Evolutionary conservation across 2,113 vertebrate species (phyloP).

Genomic region (Alligator sinensis): DNA sequence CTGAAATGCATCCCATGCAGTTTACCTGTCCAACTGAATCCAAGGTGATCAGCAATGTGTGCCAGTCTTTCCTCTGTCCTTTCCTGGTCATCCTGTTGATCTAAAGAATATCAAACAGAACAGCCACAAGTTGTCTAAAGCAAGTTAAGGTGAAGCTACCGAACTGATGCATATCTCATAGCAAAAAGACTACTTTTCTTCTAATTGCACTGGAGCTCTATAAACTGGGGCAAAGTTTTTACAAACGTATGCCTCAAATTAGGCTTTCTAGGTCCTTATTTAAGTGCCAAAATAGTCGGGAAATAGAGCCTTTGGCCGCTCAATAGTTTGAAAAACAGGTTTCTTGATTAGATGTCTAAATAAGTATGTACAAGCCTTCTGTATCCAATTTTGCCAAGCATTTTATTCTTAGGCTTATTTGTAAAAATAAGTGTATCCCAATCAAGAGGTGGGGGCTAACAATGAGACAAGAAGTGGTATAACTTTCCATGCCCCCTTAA

Average conservation of each 20-base stretch:
- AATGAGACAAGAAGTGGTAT: background rate
- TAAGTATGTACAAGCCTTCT: background rate
- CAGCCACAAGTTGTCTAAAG: slow-evolving; percentile 66
- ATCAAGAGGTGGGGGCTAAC: background rate
- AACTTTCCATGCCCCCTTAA: slow-evolving; percentile 62
- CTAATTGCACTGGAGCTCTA: background rate
- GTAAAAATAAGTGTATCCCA: background rate
- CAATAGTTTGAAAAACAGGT: background rate
- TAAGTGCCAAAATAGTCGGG: background rate
- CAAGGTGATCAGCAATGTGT: slow-evolving; percentile 94
- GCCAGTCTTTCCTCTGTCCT: slow-evolving; percentile 91
- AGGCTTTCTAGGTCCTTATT: background rate
- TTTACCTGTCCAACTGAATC: slow-evolving; percentile 98
- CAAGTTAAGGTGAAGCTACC: background rate
- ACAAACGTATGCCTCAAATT: background rate
- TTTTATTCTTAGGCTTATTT: slow-evolving; percentile 10
- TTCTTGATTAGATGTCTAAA: background rate
- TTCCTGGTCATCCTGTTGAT: slow-evolving; percentile 90
- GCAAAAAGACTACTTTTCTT: background rate
- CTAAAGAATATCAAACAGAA: slow-evolving; percentile 87
- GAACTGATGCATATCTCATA: background rate
- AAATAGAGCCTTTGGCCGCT: slow-evolving; percentile 1
- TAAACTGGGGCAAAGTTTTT: background rate
- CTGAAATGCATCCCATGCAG: accelerated
- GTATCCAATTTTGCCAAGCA: background rate